Evolutionary conservation across 2,797 vertebrate species (phyloP).

Genomic region (Perodicticus potto): DNA sequence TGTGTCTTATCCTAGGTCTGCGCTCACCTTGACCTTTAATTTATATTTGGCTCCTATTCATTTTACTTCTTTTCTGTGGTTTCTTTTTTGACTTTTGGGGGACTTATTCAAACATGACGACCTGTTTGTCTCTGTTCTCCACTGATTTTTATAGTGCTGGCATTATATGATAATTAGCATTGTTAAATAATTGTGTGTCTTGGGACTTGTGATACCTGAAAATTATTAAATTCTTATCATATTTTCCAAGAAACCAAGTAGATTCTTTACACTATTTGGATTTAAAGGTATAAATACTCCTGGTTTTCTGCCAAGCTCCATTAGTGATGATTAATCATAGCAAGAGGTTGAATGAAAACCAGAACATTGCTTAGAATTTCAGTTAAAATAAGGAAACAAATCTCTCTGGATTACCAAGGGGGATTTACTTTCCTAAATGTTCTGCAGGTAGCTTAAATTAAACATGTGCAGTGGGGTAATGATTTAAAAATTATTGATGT

Average conservation of each 20-base stretch:
- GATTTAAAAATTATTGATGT: slow-evolving; percentile 60
- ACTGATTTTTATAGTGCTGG: neutral
- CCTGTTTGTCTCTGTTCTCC: neutral
- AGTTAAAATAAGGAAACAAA: slow-evolving; percentile 63
- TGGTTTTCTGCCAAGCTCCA: slow-evolving; percentile 5
- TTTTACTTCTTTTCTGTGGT: neutral
- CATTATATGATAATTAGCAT: neutral
- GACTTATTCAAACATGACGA: neutral
- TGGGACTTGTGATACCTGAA: slow-evolving; percentile 8
- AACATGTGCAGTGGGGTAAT: neutral
- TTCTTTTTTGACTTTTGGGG: neutral
- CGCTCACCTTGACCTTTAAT: slow-evolving; percentile 34
- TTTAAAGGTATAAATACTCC: slow-evolving; percentile 49
- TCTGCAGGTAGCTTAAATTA: slow-evolving; percentile 58
- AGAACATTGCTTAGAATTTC: slow-evolving; percentile 21
- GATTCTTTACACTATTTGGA: neutral
- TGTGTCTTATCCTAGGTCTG: neutral
- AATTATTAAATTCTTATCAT: slow-evolving; percentile 27
- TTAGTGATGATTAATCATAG: slow-evolving; percentile 62
- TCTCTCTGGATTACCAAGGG: slow-evolving; percentile 14
- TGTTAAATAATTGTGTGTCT: neutral
- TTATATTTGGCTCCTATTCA: neutral
- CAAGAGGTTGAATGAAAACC: slow-evolving; percentile 49
- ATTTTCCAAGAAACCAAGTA: slow-evolving; percentile 19
- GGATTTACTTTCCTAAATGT: slow-evolving; percentile 40